A percentile compares a stretch with the other conserved stretches of the same genome.
These are phyloP conservation scores for Ciona savignyi DNA, from an alignment of 23 tunicate genomes.

Conservation along the genomic window DNA sequence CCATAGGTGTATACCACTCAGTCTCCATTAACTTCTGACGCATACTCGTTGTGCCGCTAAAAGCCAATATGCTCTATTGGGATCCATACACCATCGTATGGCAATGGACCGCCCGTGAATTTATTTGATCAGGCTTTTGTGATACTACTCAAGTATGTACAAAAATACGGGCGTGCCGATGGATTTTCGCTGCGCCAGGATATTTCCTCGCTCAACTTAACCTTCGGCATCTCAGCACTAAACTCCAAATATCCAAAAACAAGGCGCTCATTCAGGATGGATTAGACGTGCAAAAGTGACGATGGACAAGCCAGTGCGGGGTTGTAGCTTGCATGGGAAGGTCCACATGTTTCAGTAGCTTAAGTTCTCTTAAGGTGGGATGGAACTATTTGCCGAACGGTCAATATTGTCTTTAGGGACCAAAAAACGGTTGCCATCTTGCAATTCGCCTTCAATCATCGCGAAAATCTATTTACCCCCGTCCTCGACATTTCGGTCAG, in stretches of 20 bases:
- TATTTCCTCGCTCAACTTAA: not conserved
- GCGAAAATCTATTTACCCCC: too few relatives aligned
- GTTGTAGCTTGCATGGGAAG: not conserved
- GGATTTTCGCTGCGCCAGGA: not conserved
- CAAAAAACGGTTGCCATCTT: not conserved
- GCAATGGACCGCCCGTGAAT: not conserved
- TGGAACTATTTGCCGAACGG: not conserved
- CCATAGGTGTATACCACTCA: too few relatives aligned
- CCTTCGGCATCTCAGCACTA: not conserved
- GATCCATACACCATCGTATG: not conserved
- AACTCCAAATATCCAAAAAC: not conserved
- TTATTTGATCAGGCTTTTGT: constrained; percentile 1
- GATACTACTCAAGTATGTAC: not conserved
- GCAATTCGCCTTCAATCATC: not conserved
- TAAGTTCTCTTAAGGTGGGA: not conserved
- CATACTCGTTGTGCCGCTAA: not conserved
- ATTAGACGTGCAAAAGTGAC: not conserved
- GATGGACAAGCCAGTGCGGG: not conserved
- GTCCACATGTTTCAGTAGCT: not conserved
- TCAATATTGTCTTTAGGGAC: not conserved
- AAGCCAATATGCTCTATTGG: constrained; percentile 1
- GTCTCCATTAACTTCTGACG: constrained; percentile 1
- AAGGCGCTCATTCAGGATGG: not conserved
- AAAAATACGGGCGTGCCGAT: not conserved
- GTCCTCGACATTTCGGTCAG: too few relatives aligned